Evolutionary conservation across 2,797 vertebrate species (phyloP).

Genomic region (Helarctos malayanus): DNA sequence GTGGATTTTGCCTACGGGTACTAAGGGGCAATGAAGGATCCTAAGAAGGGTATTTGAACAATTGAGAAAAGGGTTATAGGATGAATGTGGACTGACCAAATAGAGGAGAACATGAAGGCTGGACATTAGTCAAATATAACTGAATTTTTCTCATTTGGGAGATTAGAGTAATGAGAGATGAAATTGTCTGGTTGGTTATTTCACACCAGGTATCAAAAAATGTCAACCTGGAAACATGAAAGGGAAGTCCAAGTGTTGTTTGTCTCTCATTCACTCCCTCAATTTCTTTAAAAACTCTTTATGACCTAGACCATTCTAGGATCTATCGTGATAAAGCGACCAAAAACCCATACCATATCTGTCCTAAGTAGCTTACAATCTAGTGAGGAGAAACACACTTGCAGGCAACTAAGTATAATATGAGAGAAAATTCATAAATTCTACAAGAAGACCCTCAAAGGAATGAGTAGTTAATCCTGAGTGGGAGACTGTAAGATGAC

Average conservation of each 20-base stretch:
- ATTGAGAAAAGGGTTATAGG: not conserved
- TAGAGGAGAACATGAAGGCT: not conserved
- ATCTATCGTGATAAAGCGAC: not conserved
- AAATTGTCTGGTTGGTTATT: not conserved
- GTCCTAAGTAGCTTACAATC: not conserved
- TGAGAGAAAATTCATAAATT: not conserved
- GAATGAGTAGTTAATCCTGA: not conserved
- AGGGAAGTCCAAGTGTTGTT: not conserved
- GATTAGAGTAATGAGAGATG: not conserved
- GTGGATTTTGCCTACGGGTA: not conserved
- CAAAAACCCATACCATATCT: not conserved
- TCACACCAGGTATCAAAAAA: not conserved
- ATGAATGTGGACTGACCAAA: not conserved
- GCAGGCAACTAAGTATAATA: not conserved
- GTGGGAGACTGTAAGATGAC: not conserved
- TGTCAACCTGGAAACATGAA: slow-evolving; percentile 23
- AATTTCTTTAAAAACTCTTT: slow-evolving; percentile 45
- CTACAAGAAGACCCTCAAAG: not conserved
- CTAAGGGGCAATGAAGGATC: not conserved
- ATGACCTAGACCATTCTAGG: not conserved
- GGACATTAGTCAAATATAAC: not conserved
- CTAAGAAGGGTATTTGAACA: not conserved
- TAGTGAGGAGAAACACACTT: not conserved
- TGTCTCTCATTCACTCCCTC: not conserved
- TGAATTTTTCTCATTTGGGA: not conserved